A percentile compares a stretch with the other conserved stretches of the same genome.
Evolutionary conservation across 37 sponge, comb jelly and placozoan species (phyloP).

Genomic region (Chondrosia reniformis): DNA sequence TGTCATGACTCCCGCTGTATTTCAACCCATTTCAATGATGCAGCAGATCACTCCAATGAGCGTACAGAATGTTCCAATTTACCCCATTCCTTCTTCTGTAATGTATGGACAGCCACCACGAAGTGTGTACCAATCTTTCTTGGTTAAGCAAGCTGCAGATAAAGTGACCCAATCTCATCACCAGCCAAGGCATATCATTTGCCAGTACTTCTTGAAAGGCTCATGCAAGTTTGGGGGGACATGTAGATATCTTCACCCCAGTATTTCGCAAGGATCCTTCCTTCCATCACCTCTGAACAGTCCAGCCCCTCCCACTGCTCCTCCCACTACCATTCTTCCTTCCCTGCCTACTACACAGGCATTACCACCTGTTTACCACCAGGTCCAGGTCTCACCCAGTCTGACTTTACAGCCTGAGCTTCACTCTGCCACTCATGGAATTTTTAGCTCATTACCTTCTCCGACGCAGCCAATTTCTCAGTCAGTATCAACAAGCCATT

Average conservation of each 20-base stretch:
- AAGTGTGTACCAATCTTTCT: neutral
- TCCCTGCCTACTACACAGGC: neutral
- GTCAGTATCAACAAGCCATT: neutral
- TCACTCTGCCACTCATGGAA: neutral
- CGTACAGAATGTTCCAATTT: neutral
- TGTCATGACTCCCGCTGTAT: neutral
- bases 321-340: conserved; percentile 3
- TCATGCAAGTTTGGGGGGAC: conserved; percentile 66
- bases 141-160: conserved; percentile 1
- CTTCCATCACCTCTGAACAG: neutral
- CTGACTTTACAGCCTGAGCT: neutral
- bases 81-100: neutral
- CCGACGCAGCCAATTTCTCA: too few relatives aligned
- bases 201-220: conserved; percentile 50
- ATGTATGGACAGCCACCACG: neutral
- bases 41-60: neutral
- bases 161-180: conserved; percentile 2
- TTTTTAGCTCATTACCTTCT: too few relatives aligned
- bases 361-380: neutral
- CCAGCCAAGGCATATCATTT: conserved; percentile 42
- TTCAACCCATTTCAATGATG: neutral
- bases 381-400: neutral
- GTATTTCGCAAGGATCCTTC: neutral
- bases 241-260: conserved; percentile 74
- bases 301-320: neutral